phyloP scores from a whole-genome alignment of 2,113 vertebrate species.

The Dasyornis broadbenti region DNA sequence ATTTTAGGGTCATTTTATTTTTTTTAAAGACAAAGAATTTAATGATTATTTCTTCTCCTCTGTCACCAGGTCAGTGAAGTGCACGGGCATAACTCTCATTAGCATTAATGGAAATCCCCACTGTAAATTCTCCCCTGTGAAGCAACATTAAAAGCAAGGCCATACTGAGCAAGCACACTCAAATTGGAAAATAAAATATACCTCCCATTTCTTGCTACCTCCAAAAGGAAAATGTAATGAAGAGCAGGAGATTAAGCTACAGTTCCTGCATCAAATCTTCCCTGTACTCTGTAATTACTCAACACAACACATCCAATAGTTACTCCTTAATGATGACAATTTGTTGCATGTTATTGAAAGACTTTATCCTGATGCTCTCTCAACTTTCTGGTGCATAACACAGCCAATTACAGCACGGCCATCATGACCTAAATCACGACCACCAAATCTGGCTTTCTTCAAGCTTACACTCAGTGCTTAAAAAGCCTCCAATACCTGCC shows the following conservation, averaged over 20 bases:
- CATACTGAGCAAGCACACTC: not conserved
- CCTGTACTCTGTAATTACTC: conserved; percentile 25
- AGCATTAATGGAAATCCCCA: conserved; percentile 7
- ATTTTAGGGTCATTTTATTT: not conserved
- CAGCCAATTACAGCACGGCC: not conserved
- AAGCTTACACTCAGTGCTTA: not conserved
- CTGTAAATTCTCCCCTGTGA: not conserved
- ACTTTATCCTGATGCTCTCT: not conserved
- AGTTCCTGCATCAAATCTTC: conserved; percentile 20
- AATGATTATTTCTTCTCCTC: not conserved
- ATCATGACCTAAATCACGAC: not conserved
- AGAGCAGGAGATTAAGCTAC: conserved; percentile 10
- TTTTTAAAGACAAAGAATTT: not conserved
- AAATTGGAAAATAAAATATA: conserved; percentile 34
- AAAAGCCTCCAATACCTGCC: not conserved
- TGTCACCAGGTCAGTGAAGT: not conserved
- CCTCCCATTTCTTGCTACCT: not conserved
- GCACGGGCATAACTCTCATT: not conserved
- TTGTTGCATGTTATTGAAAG: not conserved
- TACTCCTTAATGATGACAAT: not conserved
- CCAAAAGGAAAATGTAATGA: not conserved
- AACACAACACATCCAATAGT: not conserved
- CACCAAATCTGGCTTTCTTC: not conserved
- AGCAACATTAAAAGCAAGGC: conserved; percentile 10
- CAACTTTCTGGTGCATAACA: not conserved